phyloP scores from a whole-genome alignment of 2,888 invertebrate species.

The Elegia similella region DNA sequence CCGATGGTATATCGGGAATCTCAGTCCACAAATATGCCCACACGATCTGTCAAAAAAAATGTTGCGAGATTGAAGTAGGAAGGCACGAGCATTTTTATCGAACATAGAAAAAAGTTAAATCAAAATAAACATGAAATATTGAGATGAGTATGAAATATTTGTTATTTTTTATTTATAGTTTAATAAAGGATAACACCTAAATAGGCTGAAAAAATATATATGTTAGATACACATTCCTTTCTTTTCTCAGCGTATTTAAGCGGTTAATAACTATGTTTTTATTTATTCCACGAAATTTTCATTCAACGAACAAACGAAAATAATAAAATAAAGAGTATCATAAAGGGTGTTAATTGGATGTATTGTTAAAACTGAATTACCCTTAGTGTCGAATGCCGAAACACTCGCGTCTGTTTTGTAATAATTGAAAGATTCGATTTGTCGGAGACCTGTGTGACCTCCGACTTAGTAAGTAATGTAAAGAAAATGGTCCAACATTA shows the following conservation, averaged over 20 bases:
- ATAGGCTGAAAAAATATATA: too few relatives aligned
- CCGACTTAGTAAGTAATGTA: neutral
- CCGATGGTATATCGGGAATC: slow-evolving; percentile 84
- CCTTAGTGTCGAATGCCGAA: neutral
- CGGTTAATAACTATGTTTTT: too few relatives aligned
- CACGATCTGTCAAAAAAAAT: slow-evolving; percentile 78
- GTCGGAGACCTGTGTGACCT: neutral
- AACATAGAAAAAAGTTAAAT: too few relatives aligned
- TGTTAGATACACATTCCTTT: too few relatives aligned
- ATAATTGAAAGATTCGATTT: neutral
- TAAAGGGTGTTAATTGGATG: neutral
- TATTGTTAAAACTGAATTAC: neutral
- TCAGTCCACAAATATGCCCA: slow-evolving; percentile 91
- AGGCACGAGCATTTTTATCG: too few relatives aligned
- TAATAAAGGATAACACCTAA: too few relatives aligned
- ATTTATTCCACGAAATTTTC: neutral
- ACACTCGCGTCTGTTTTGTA: neutral
- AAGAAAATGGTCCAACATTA: too few relatives aligned
- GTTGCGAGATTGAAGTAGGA: neutral
- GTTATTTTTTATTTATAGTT: too few relatives aligned
- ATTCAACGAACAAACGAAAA: neutral
- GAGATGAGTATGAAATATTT: too few relatives aligned
- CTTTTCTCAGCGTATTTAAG: too few relatives aligned
- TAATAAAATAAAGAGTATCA: neutral
- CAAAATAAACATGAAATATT: too few relatives aligned